Evolutionary conservation across 2,888 invertebrate genomes (phyloP).

Genomic region (Amphipyra berbera): DNA sequence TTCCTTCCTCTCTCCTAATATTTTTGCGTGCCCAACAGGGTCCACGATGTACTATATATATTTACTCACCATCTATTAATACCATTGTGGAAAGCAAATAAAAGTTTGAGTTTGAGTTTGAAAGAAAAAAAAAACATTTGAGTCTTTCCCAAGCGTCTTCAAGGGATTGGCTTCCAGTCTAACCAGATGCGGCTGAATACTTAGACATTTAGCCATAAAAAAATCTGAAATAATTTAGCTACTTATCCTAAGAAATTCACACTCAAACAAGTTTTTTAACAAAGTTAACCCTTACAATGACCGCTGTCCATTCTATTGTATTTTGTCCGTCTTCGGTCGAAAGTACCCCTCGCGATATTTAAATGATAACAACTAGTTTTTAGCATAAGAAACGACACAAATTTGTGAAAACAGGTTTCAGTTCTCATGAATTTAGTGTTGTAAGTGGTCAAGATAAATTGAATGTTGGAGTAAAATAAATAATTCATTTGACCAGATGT

Average conservation of each 20-base stretch:
- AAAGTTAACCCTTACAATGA: slow-evolving; percentile 63
- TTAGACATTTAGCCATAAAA: too few relatives aligned
- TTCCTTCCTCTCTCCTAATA: too few relatives aligned
- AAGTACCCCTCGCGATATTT: slow-evolving; percentile 46
- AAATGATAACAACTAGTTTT: slow-evolving; percentile 52
- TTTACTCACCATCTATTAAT: too few relatives aligned
- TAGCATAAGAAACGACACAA: slow-evolving; percentile 20
- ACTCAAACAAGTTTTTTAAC: slow-evolving; percentile 11
- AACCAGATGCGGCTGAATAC: too few relatives aligned
- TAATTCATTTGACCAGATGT: too few relatives aligned
- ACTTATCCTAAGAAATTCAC: background rate
- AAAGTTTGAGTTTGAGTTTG: too few relatives aligned
- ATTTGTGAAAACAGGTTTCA: slow-evolving; percentile 43
- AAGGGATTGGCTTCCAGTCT: too few relatives aligned
- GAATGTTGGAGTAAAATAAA: background rate
- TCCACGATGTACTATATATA: too few relatives aligned
- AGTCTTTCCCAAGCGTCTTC: too few relatives aligned
- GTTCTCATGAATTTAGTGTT: slow-evolving; percentile 40
- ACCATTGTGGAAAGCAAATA: too few relatives aligned
- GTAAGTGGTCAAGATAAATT: slow-evolving; percentile 16
- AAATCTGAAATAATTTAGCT: background rate
- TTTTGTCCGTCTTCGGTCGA: slow-evolving; percentile 31
- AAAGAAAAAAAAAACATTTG: too few relatives aligned
- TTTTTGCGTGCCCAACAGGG: too few relatives aligned
- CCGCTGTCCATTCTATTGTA: slow-evolving; percentile 64